These are phyloP conservation scores for Illadopsis cleaveri DNA, from an alignment of 2,113 vertebrate species.

Conservation along the genomic window DNA sequence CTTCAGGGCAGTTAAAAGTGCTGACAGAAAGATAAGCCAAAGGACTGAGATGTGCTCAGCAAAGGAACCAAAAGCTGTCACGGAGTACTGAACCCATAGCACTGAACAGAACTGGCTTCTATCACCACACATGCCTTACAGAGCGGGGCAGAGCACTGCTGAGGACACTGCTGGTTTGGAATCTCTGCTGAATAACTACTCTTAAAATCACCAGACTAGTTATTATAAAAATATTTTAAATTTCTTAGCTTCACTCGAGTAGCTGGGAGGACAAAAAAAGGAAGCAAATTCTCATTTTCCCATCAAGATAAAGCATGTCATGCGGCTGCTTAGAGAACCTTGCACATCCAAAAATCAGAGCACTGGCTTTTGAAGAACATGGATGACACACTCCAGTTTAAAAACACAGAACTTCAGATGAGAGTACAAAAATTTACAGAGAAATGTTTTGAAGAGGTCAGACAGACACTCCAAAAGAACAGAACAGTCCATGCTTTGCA, in stretches of 20 bases:
- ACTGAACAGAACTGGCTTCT: not conserved
- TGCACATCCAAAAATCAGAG: not conserved
- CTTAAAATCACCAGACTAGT: not conserved
- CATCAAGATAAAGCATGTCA: not conserved
- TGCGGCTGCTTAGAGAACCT: not conserved
- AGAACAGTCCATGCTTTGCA: not conserved
- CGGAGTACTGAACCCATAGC: fast-evolving
- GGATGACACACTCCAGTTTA: not conserved
- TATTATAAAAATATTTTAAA: not conserved
- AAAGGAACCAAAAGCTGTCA: not conserved
- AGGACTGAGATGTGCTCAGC: not conserved
- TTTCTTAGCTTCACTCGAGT: not conserved
- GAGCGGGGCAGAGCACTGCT: not conserved
- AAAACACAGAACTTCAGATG: not conserved
- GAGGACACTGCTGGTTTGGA: not conserved
- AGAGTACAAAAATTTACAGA: not conserved
- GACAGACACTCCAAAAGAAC: not conserved
- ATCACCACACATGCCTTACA: not conserved
- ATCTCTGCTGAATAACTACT: not conserved
- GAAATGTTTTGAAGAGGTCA: not conserved
- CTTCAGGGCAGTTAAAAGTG: not conserved
- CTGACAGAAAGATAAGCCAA: not conserved
- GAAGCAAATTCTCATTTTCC: not conserved
- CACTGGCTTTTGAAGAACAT: not conserved
- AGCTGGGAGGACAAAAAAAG: not conserved